phyloP scores from a whole-genome alignment of 1,140 invertebrate species.

The Orussus abietinus region DNA sequence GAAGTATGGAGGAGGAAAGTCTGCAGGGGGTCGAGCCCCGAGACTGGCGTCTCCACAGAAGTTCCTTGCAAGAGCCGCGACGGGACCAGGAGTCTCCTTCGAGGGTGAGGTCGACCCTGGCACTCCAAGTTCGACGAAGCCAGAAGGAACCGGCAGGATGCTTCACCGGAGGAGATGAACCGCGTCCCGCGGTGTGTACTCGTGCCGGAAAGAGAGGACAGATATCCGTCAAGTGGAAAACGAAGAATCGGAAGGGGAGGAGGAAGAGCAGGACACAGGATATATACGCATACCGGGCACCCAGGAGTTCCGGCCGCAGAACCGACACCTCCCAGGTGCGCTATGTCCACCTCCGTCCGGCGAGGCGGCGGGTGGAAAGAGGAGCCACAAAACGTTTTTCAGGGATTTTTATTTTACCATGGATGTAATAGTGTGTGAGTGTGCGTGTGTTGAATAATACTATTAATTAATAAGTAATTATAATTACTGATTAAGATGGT shows the following conservation, averaged over 20 bases:
- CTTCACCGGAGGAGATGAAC: neutral
- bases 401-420: conserved; percentile 49
- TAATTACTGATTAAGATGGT: conserved; percentile 37
- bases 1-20: neutral
- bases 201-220: too few species aligned
- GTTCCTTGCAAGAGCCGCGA: conserved; percentile 3
- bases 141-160: too few species aligned
- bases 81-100: too few species aligned
- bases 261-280: neutral
- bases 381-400: conserved; percentile 37
- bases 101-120: too few species aligned
- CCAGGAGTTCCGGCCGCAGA: too few species aligned
- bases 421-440: conserved; percentile 50
- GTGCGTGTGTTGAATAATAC: conserved; percentile 48
- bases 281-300: too few species aligned
- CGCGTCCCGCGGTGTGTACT: neutral
- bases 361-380: too few species aligned
- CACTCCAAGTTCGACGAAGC: neutral
- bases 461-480: conserved; percentile 49
- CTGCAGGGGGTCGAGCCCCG: neutral
- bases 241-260: neutral
- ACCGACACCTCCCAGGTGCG: too few species aligned
- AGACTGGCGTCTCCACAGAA: neutral
- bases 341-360: too few species aligned
- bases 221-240: neutral